Conservation (phyloP, 2,888 invertebrate genomes). For the Machimus rusticus region DNA sequence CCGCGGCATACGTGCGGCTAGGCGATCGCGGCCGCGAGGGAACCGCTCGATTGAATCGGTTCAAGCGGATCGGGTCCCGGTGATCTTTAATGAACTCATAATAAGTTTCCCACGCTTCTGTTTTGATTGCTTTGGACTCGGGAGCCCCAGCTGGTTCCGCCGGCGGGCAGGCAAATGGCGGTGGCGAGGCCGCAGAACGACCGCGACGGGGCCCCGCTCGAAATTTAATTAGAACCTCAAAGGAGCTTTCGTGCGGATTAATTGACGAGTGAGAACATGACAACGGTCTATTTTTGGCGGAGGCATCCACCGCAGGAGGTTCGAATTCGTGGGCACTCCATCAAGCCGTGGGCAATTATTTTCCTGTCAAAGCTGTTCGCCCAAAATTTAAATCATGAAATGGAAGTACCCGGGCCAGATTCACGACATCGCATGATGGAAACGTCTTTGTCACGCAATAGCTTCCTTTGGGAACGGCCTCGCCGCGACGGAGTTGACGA, state of each 20-base stretch:
- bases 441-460: constrained; percentile 34
- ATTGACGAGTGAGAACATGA: constrained; percentile 13
- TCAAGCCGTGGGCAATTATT: constrained; percentile 33
- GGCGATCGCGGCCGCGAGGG: neutral
- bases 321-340: constrained; percentile 10
- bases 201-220: neutral
- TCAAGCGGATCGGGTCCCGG: neutral
- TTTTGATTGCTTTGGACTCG: neutral
- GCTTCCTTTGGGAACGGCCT: neutral
- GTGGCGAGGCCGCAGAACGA: neutral
- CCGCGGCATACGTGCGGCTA: neutral
- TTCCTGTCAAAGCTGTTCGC: constrained; percentile 21
- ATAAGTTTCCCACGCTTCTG: constrained; percentile 10
- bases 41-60: neutral
- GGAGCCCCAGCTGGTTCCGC: neutral
- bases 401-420: neutral
- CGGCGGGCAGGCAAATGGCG: neutral
- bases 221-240: constrained; percentile 8
- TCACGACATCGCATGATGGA: constrained; percentile 29
- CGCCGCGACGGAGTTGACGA: constrained; percentile 1
- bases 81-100: neutral
- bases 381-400: constrained; percentile 34
- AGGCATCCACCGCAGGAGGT: neutral
- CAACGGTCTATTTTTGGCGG: constrained; percentile 1
- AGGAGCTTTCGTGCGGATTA: constrained; percentile 1